A percentile compares a stretch with the other conserved stretches of the same genome.
Evolutionary conservation across 92 coral and sea anemone species (phyloP).

Genomic region (Montipora capitata): DNA sequence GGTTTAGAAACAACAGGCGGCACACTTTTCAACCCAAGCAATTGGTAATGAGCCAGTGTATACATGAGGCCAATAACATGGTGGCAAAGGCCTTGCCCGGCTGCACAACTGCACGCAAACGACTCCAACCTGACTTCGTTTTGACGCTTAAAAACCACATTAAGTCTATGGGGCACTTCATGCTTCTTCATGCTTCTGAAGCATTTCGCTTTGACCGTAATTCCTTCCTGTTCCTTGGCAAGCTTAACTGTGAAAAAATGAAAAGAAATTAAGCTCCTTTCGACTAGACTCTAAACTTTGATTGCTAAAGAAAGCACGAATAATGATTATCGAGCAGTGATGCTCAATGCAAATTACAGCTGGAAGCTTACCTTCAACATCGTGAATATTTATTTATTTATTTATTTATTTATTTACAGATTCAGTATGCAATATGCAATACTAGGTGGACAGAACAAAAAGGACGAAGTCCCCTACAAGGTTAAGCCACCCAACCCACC

Average conservation of each 20-base stretch:
- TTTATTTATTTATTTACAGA: no score
- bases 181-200: slow-evolving; percentile 64
- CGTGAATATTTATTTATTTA: no score
- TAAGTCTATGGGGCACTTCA: slow-evolving; percentile 57
- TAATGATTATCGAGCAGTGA: slow-evolving; percentile 17
- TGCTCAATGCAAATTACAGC: slow-evolving; percentile 17
- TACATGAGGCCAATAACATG: slow-evolving; percentile 55
- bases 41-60: slow-evolving; percentile 64
- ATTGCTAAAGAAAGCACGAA: slow-evolving; percentile 18
- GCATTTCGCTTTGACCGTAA: slow-evolving; percentile 54
- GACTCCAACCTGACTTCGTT: slow-evolving; percentile 18
- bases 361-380: slow-evolving; percentile 56
- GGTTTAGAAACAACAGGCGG: slow-evolving; percentile 64
- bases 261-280: slow-evolving; percentile 1
- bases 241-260: slow-evolving; percentile 35
- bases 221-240: slow-evolving; percentile 33
- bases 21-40: slow-evolving; percentile 62
- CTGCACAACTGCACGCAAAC: slow-evolving; percentile 65
- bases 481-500: no score
- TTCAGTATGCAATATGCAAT: no score
- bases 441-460: no score
- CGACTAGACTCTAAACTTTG: slow-evolving; percentile 19
- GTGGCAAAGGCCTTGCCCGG: slow-evolving; percentile 69
- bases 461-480: no score
- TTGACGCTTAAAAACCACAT: slow-evolving; percentile 17